A percentile compares a stretch with the other conserved stretches of the same genome.
Evolutionary conservation across 2,797 vertebrate genomes (phyloP).

Genomic region (Characodon lateralis): DNA sequence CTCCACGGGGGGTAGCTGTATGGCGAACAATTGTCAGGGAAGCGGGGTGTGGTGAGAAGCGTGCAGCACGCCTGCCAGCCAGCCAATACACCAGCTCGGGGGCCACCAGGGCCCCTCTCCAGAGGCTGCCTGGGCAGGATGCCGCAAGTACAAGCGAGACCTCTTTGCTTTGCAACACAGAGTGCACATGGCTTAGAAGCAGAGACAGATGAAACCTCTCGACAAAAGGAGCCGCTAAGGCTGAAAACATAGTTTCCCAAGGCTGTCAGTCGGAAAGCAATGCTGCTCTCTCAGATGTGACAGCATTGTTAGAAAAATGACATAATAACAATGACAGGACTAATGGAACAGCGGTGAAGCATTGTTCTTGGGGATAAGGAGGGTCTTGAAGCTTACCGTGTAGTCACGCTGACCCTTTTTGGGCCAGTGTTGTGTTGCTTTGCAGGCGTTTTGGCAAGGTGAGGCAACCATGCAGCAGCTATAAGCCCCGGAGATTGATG

Average conservation of each 20-base stretch:
- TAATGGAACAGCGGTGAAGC: constrained; percentile 62
- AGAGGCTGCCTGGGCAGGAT: constrained; percentile 59
- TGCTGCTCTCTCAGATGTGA: constrained; percentile 63
- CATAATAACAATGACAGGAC: constrained; percentile 75
- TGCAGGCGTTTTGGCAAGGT: constrained; percentile 64
- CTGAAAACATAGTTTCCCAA: constrained; percentile 54
- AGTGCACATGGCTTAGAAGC: constrained; percentile 44
- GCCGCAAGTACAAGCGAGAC: constrained; percentile 64
- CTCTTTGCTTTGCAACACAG: constrained; percentile 53
- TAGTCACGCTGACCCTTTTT: constrained; percentile 46
- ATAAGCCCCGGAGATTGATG: constrained; percentile 85
- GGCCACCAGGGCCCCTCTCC: constrained; percentile 55
- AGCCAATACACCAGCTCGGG: constrained; percentile 42
- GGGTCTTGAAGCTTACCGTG: constrained; percentile 37
- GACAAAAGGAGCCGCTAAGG: constrained; percentile 57
- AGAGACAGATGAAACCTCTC: constrained; percentile 61
- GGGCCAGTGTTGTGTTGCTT: constrained; percentile 17
- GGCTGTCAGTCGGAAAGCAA: constrained; percentile 58
- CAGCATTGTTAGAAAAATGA: constrained; percentile 74
- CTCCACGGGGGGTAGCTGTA: constrained; percentile 61
- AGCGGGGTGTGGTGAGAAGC: constrained; percentile 60
- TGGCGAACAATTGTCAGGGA: constrained; percentile 59
- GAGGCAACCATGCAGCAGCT: constrained; percentile 69
- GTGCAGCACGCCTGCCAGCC: constrained; percentile 48
- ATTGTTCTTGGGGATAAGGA: constrained; percentile 48